A percentile compares a stretch with the other conserved stretches of the same genome.
Evolutionary conservation across 30 jellyfish, hydroid and myxozoan species (phyloP).

Genomic region (Aurelia sp.): DNA sequence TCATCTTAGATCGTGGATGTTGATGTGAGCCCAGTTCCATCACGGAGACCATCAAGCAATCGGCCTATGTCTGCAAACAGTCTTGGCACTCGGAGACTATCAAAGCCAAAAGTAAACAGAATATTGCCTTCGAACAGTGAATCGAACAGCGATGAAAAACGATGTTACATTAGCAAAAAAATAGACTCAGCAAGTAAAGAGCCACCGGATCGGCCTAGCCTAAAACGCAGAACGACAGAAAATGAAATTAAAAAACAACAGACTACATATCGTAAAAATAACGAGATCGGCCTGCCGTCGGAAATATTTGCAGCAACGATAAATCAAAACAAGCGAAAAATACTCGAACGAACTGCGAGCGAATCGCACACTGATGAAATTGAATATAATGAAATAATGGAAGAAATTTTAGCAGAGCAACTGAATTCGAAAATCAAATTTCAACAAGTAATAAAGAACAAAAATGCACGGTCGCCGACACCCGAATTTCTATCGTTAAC

Average conservation of each 20-base stretch:
- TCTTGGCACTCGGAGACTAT: slow-evolving; percentile 18
- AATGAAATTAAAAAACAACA: slow-evolving; percentile 8
- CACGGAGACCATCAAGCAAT: slow-evolving; percentile 37
- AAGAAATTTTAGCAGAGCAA: slow-evolving; percentile 51
- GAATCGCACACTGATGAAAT: slow-evolving; percentile 75
- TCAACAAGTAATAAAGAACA: not conserved
- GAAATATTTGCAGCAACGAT: slow-evolving; percentile 62
- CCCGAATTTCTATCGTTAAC: slow-evolving; percentile 72
- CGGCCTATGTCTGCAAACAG: slow-evolving; percentile 65
- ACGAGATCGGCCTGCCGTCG: slow-evolving; percentile 72
- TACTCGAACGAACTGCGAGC: slow-evolving; percentile 64
- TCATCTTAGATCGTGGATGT: slow-evolving; percentile 57
- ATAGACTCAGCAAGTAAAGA: slow-evolving; percentile 4
- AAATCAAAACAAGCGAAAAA: slow-evolving; percentile 33
- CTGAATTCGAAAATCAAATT: slow-evolving; percentile 4
- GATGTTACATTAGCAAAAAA: not conserved
- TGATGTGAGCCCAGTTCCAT: slow-evolving; percentile 59
- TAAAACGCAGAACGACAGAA: slow-evolving; percentile 29
- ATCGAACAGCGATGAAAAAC: not conserved
- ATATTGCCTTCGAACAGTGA: slow-evolving; percentile 11
- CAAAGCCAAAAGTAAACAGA: slow-evolving; percentile 3
- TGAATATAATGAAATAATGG: slow-evolving; percentile 68
- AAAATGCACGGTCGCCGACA: slow-evolving; percentile 41
- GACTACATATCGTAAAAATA: not conserved
- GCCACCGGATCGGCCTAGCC: slow-evolving; percentile 22